Conservation (phyloP, 2,113 vertebrate genomes). For the Crocuta crocuta region DNA sequence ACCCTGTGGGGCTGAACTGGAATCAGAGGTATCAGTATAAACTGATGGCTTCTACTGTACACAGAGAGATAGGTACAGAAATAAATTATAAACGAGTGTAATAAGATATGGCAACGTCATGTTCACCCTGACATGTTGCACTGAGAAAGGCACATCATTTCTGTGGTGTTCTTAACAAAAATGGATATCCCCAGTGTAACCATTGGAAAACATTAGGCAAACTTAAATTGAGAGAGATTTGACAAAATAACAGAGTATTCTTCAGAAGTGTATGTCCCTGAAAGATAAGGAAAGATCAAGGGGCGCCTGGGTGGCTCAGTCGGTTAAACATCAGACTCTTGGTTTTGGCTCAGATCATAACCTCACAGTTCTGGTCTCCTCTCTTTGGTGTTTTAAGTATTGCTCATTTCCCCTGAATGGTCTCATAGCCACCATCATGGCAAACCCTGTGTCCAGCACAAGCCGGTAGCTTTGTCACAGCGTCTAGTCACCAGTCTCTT, state of each 20-base stretch:
- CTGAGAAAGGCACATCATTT: neutral
- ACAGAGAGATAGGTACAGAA: neutral
- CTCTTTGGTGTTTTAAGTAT: neutral
- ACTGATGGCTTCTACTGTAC: neutral
- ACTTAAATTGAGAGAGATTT: neutral
- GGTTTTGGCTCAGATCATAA: no score
- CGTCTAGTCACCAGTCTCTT: neutral
- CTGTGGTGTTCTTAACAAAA: neutral
- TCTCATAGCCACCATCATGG: neutral
- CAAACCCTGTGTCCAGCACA: neutral
- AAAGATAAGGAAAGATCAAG: neutral
- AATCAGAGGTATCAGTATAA: neutral
- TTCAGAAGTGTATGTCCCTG: neutral
- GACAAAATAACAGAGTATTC: neutral
- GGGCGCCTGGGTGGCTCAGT: no score
- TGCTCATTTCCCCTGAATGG: neutral
- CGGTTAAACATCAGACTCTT: no score
- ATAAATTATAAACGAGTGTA: neutral
- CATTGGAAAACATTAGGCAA: neutral
- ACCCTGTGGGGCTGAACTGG: neutral
- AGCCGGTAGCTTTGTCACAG: neutral
- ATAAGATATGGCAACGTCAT: neutral
- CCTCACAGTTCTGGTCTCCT: no score
- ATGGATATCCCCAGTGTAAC: neutral
- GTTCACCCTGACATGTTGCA: neutral